Base-by-base conservation (phyloP, 2,888 invertebrate genomes). In the Anagyrus pseudococci region DNA sequence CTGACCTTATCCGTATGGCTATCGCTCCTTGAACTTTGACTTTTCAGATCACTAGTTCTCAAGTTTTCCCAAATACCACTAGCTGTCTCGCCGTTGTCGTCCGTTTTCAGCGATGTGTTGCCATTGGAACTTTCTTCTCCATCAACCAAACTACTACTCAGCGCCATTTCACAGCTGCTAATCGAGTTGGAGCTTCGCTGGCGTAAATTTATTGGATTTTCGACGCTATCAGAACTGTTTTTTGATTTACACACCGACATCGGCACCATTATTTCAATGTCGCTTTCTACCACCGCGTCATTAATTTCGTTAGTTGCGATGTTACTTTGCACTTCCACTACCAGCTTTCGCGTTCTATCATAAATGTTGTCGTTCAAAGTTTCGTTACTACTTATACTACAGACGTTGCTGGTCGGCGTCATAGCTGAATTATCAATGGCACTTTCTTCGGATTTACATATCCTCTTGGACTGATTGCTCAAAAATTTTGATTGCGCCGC, bases 101-200 rank as follows among this genome's bases (percentile, higher is more conserved):
- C 64, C 48, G 55, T 67, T 33, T 67, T 67, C 2, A 49, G 56
- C 26, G 64, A 59, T 26, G 68, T 64, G 52, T 71, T 74, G 13
- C 71, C 74, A 46, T 72, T 76, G 2, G 69, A 71, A 68, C 71
- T 74, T 4, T 78, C 79, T 10, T 76, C 76, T 2, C 69, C 76
- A 33, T 79, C 79, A 19, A 73, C 70, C 55, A 79, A 78, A 58
- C 78, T 78, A 56, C 70, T 70, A 43, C 75, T 75, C 19, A 81
- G 67, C 48, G 81, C 81, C 79, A 80, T 81, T 77, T 81, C 81
- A 43, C 81, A 81, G 60, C 81, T 81, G 56, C 80, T 80, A 64
- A 81, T 74, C 20, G 81, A 81, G 67, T 80, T 81, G 2, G 80
- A 81, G 46, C 80, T 81, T 46, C 78, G 71, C 49, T 79, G 77